phyloP scores from a whole-genome alignment of 2,113 vertebrate species.

The Porphyrio hochstetteri region DNA sequence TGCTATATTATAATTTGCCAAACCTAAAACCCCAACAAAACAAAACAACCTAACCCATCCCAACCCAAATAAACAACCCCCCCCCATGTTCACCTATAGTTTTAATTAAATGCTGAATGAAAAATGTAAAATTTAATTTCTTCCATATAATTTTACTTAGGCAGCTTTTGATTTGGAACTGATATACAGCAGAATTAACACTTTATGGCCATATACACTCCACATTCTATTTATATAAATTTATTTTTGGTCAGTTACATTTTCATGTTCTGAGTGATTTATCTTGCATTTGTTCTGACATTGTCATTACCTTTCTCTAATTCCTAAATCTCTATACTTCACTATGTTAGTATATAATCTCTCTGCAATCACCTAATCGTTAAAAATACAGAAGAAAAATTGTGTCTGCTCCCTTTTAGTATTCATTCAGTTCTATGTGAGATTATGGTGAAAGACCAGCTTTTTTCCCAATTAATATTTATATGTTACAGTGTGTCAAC shows the following conservation, averaged over 20 bases:
- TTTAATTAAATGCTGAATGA: not conserved
- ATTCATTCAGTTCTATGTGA: not conserved
- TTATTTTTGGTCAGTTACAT: not conserved
- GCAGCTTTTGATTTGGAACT: not conserved
- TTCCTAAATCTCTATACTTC: not conserved
- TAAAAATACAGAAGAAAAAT: not conserved
- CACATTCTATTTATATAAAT: not conserved
- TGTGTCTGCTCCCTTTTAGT: not conserved
- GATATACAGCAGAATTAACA: not conserved
- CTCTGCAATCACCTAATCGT: not conserved
- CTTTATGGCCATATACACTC: not conserved
- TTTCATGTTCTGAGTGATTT: not conserved
- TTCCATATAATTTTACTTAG: not conserved
- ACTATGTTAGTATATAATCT: not conserved
- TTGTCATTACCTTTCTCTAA: slow-evolving; percentile 24
- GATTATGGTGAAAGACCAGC: not conserved
- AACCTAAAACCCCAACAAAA: not conserved
- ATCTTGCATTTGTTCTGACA: not conserved
- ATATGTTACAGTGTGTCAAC: not conserved
- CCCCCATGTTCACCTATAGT: not conserved
- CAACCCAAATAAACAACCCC: too few species aligned
- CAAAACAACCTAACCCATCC: too few species aligned
- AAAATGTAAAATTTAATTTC: not conserved
- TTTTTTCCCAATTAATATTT: not conserved
- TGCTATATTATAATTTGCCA: not conserved